Evolutionary conservation across 2,888 invertebrate species (phyloP), one percentile per base, ranked within the genome.

Genomic region (Cryptophagus acutangulus): DNA sequence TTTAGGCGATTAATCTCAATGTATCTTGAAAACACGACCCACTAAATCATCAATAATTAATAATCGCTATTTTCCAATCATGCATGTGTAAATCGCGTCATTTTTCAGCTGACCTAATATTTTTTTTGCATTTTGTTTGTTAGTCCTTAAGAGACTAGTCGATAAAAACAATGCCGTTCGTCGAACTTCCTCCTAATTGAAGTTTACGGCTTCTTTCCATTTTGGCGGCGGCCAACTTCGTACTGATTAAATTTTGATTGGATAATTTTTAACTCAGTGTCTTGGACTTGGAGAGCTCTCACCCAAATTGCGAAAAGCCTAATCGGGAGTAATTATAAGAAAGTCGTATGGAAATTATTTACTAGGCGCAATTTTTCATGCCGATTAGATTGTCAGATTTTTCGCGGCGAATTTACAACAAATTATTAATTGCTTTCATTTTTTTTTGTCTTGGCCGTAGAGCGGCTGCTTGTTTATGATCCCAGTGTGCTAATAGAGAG

Each of bases 221-320:
- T 38, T 36, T 24, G 17, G 24, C 35, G 29, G 34, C 34, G 24
- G 24, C 46, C 40, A 46, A 45, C 38, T 36, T 29, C 14, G 37
- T 33, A 30, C 31, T 43, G 47, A 47, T 49, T 49, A 47, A 49
- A 47, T 47, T 49, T 47, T 47, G 49, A 49, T 49, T 47, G 45
- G 43, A 47, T 45, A 45, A 45, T 49, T 45, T 49, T 49, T 45
- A 49, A 47, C 45, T 40, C 37, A 44, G 40, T 42, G 44, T 45
- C 43, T 45, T 38, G 45, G 39, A 43, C 45, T 20, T 20, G 20
- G n/a, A n/a, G n/a, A 43, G 45, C 40, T 41, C 36, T 38, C n/a
- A 20, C 33, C 36, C 34, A 41, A 49, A 47, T 48, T 46, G 36
- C 43, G 46, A 45, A 46, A 47, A 45, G n/a, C n/a, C n/a, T 47